Conservation (phyloP, 2,797 vertebrate species). For the Chloroceryle amazona region DNA sequence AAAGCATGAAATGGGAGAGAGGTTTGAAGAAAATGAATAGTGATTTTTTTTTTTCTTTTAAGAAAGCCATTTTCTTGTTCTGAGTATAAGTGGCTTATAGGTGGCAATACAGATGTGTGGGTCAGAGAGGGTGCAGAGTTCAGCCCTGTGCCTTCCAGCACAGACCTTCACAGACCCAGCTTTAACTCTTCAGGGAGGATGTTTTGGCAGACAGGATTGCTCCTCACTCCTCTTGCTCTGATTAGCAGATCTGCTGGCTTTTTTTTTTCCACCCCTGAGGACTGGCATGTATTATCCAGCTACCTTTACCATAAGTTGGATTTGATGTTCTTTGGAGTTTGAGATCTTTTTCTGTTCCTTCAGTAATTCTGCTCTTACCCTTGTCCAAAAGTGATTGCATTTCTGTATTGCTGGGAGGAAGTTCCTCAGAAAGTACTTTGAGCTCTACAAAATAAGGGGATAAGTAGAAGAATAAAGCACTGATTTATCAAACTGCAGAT, state of each 20-base stretch:
- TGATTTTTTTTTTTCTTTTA: not conserved
- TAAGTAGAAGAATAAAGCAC: not conserved
- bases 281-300: not conserved
- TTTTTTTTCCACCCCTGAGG: not conserved
- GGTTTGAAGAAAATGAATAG: not conserved
- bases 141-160: not conserved
- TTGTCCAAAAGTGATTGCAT: not conserved
- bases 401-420: not conserved
- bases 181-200: not conserved
- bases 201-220: not conserved
- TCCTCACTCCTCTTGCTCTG: not conserved
- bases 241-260: not conserved
- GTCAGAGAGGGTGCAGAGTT: not conserved
- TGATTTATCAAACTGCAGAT: not conserved
- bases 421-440: not conserved
- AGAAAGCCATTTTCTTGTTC: constrained; percentile 1
- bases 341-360: not conserved
- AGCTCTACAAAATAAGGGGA: not conserved
- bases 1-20: not conserved
- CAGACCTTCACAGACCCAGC: not conserved
- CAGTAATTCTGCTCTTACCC: not conserved
- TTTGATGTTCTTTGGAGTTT: not conserved
- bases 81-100: not conserved
- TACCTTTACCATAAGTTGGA: not conserved
- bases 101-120: fast-evolving